Evolutionary conservation across 92 coral and sea anemone species (phyloP).

Genomic region (Umimayanthus chanpuru): DNA sequence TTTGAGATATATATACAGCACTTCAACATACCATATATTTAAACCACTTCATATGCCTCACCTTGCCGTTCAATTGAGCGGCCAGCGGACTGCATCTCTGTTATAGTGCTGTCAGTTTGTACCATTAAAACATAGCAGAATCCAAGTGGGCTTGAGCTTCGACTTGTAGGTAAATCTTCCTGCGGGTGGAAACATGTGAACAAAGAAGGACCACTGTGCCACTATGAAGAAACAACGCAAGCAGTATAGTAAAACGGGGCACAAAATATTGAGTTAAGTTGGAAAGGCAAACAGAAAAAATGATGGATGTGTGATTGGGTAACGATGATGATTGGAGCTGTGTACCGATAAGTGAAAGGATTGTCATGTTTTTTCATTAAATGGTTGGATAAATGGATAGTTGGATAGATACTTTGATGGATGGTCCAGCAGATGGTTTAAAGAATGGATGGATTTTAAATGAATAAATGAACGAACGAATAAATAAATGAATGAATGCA

Average conservation of each 20-base stretch:
- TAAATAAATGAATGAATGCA: not conserved
- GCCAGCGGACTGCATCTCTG: not conserved
- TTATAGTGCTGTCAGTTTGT: slow-evolving; percentile 8
- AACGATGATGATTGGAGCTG: not conserved
- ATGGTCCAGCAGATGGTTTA: no score
- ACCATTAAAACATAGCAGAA: slow-evolving; percentile 3
- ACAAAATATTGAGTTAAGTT: not conserved
- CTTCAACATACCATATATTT: no score
- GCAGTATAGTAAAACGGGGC: not conserved
- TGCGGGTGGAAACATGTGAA: not conserved
- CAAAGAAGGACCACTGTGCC: not conserved
- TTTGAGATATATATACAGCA: no score
- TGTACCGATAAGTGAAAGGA: no score
- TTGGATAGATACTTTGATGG: no score
- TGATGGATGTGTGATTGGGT: not conserved
- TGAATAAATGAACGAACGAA: no score
- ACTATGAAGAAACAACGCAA: no score
- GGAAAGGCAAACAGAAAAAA: not conserved
- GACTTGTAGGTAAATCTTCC: not conserved
- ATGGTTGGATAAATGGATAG: no score
- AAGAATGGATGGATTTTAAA: no score
- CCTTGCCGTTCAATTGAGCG: not conserved
- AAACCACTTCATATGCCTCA: not conserved
- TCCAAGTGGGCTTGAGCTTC: not conserved
- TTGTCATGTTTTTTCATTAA: no score